A percentile compares a stretch with the other conserved stretches of the same genome.
Evolutionary conservation across 2,797 vertebrate species (phyloP).

Genomic region (Tokudaia muenninki): DNA sequence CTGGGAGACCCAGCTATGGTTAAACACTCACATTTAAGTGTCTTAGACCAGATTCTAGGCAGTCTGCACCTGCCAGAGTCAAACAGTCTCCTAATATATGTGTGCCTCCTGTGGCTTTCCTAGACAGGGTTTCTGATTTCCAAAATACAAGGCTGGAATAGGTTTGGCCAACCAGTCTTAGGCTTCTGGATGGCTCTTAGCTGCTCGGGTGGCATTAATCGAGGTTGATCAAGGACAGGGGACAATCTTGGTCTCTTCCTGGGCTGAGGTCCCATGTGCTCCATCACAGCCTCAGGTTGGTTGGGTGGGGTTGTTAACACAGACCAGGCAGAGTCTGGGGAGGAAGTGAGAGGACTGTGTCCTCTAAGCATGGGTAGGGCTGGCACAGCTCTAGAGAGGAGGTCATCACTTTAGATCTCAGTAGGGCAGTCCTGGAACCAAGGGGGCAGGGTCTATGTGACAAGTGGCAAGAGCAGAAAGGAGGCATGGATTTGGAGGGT

Average conservation of each 20-base stretch:
- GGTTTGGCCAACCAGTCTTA: neutral
- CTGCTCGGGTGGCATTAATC: neutral
- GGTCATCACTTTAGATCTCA: neutral
- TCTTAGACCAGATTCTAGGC: constrained; percentile 61
- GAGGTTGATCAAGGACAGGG: neutral
- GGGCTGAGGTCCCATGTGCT: neutral
- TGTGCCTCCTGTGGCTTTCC: neutral
- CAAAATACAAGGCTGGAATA: neutral
- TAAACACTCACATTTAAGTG: constrained; percentile 45
- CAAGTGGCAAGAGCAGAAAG: neutral
- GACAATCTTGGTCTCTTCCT: neutral
- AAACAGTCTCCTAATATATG: constrained; percentile 51
- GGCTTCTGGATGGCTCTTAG: neutral
- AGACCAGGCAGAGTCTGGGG: neutral
- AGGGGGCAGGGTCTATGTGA: neutral
- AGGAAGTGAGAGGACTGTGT: neutral
- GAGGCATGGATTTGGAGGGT: neutral
- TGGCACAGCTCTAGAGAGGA: neutral
- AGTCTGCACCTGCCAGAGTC: constrained; percentile 57
- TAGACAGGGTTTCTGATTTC: constrained; percentile 28
- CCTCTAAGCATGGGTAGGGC: neutral
- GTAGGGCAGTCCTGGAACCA: neutral
- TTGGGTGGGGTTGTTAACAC: neutral
- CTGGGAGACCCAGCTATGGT: constrained; percentile 50
- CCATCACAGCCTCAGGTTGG: neutral